Base-by-base conservation (phyloP, 2,113 vertebrate genomes). In the Notarius quadriscutis region DNA sequence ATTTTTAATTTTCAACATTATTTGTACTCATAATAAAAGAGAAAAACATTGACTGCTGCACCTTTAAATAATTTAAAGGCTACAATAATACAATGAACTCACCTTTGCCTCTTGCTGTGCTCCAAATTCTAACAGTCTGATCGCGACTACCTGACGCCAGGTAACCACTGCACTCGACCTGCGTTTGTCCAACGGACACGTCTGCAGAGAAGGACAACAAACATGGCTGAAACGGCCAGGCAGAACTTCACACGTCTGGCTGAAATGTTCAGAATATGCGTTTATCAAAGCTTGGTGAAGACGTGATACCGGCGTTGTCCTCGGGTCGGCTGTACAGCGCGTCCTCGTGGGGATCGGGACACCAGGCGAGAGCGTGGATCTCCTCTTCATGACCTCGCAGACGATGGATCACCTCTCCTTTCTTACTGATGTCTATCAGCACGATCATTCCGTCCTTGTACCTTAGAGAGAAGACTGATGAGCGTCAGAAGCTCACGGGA, bases 381-480 rank as follows among this genome's bases (percentile, higher is more conserved):
- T 99, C 98, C 85, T 99, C 97, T 0, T 99, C 98, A 0, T 99
- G 98, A 74, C 98, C 98, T 17, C 98, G 95, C 7, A 99, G 93
- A 0, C 97, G 94, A 67, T 97, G 97, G 67, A 95, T 88, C 60
- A 99, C 95, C 81, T 98, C 96, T 63, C 96, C 97, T 89, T 97
- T 97, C 90, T 95, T 98, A 90, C 96, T 97, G 93, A 98, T 95
- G 69, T 99, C 98, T 10, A 97, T 96, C 86, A 99, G 85, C 77
- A 96, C 94, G 79, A 99, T 97, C 94, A 99, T 97, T 87, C 98
- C 98, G 84, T 99, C 97, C 93, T 97, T 99, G 93, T 99, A 99
- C 84, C 98, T 99, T 82, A 63, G 93, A 92, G 22, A 86, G 18
- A 18, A 63, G 27, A 57, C 0, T 53, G n/a, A 83, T 0, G 25